These are phyloP conservation scores for Apamea epomidion DNA, from an alignment of 2,888 invertebrate genomes.

Conservation along the genomic window DNA sequence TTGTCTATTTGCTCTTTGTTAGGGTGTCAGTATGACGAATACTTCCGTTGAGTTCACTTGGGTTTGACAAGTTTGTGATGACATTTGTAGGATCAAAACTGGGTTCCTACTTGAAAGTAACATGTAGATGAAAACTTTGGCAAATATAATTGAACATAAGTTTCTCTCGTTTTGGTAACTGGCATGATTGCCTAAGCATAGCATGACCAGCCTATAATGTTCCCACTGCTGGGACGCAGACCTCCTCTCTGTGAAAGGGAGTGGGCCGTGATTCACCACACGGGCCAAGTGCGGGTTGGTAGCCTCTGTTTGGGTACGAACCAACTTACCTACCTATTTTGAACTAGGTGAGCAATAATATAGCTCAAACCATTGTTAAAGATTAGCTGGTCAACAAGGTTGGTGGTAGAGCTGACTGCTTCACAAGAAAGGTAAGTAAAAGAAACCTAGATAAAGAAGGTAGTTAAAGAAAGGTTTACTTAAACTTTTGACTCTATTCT, in stretches of 20 bases:
- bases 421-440: neutral
- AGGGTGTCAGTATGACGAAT: slow-evolving; percentile 50
- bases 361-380: neutral
- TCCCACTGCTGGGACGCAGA: too few relatives aligned
- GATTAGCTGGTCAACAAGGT: neutral
- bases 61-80: slow-evolving; percentile 15
- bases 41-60: slow-evolving; percentile 39
- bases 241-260: too few relatives aligned
- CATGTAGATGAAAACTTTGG: neutral
- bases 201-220: too few relatives aligned
- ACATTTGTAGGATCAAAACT: slow-evolving; percentile 17
- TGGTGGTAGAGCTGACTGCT: neutral
- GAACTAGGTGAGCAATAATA: neutral
- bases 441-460: neutral
- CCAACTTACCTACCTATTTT: too few relatives aligned
- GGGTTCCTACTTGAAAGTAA: neutral
- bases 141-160: neutral
- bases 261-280: too few relatives aligned
- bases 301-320: too few relatives aligned
- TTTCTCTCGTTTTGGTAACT: neutral
- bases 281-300: too few relatives aligned
- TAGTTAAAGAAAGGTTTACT: neutral
- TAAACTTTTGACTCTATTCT: neutral
- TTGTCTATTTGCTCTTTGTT: slow-evolving; percentile 46
- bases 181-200: too few relatives aligned